A percentile compares a stretch with the other conserved stretches of the same genome.
phyloP scores from a whole-genome alignment of 2,797 vertebrate genomes.

The Pipistrellus pygmaeus region DNA sequence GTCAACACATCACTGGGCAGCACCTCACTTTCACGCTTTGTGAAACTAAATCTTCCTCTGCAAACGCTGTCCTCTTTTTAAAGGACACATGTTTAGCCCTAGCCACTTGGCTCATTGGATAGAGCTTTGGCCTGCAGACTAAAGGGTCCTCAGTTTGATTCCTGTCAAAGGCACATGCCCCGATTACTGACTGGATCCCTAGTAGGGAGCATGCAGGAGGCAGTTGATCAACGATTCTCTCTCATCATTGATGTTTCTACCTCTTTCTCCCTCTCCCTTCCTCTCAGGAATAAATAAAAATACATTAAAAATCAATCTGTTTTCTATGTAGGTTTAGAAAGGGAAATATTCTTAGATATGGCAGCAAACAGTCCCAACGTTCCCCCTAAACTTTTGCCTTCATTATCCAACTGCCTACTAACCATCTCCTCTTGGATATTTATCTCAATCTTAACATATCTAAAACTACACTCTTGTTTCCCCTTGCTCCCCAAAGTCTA shows the following conservation, averaged over 20 bases:
- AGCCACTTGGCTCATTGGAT: too few species aligned
- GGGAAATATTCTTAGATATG: background rate
- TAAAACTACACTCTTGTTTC: background rate
- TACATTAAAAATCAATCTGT: background rate
- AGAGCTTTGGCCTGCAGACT: too few species aligned
- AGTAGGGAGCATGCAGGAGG: too few species aligned
- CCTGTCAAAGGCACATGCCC: too few species aligned
- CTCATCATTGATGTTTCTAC: too few species aligned
- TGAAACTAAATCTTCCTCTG: slow-evolving; percentile 23
- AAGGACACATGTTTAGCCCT: background rate
- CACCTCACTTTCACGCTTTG: background rate
- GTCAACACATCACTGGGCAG: background rate
- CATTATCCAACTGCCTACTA: background rate
- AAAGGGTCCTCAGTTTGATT: too few species aligned
- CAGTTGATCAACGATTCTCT: too few species aligned
- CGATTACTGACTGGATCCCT: too few species aligned
- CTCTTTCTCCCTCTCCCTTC: too few species aligned
- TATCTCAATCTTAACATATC: background rate
- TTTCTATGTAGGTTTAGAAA: slow-evolving; percentile 11
- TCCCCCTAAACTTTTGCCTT: background rate
- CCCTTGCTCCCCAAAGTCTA: background rate
- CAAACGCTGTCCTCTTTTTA: background rate
- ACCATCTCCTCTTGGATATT: background rate
- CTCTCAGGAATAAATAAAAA: too few species aligned
- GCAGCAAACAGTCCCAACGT: background rate